Base-by-base conservation (phyloP, 2,888 invertebrate genomes). In the Dexiosoma caninum region DNA sequence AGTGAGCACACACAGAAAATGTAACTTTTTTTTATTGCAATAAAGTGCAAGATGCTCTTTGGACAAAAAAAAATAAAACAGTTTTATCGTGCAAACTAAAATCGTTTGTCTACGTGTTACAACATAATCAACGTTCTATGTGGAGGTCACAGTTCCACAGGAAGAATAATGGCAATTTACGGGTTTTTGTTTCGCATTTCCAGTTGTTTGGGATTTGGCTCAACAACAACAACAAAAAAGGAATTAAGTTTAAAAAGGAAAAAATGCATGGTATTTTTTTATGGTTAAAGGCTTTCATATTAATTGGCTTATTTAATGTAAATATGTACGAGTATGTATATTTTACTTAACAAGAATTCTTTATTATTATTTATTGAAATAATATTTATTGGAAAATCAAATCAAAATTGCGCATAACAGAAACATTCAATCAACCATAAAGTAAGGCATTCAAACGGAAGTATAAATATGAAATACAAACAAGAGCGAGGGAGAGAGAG, bases 401-500 rank as follows among this genome's bases (percentile, higher is more conserved):
- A 42, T 53, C 19, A 53, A 67, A 27, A 9, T 53, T 40, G 16
- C 1, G 12, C 40, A 66, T 19, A 51, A 51, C 37, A 51, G 12
- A 67, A 67, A 67, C 42, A 55, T 67, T 55, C 42, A 19, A 21
- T 19, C 67, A 30, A 64, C 14, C 21, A 64, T 64, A 40, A 40
- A 55, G 10, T 14, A 55, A 55, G 8, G 30, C 40, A 55, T 21
- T 67, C 53, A 67, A 55, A 8, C 42, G 42, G 23, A 49, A 49
- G n/a, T n/a, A 32, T 30, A 32, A 32, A 55, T 42, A n/a, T 10
- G 44, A 30, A 55, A 55, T 9, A 2, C 14, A 21, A 0, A 3
- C 12, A 21, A 21, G 0, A 5, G 16, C n/a, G n/a, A n/a, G n/a
- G n/a, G n/a, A n/a, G n/a, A n/a, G n/a, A n/a, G n/a, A n/a, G n/a